These are phyloP conservation scores for Cerastis leucographa DNA, from an alignment of 2,888 invertebrate species.

Conservation along the genomic window DNA sequence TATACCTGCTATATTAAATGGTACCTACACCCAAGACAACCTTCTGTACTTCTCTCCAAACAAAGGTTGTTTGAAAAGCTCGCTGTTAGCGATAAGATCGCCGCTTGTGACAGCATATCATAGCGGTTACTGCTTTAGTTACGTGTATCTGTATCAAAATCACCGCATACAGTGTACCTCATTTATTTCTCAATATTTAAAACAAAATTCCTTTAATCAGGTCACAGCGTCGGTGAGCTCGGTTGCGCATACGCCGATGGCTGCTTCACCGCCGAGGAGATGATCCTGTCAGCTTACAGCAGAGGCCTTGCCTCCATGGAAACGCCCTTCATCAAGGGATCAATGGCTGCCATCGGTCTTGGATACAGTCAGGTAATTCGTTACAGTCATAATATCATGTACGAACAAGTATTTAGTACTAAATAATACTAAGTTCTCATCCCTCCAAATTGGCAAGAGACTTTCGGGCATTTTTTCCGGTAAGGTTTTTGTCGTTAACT, in stretches of 20 bases:
- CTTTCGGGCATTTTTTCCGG: background rate
- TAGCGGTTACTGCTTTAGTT: too few species aligned
- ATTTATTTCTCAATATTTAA: background rate
- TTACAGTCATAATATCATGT: background rate
- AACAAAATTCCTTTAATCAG: slow-evolving; percentile 77
- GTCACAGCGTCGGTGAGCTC: slow-evolving; percentile 98
- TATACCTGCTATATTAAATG: too few species aligned
- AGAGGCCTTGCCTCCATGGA: slow-evolving; percentile 94
- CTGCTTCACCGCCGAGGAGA: slow-evolving; percentile 96
- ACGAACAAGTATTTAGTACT: too few species aligned
- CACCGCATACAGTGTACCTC: background rate
- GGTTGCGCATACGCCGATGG: slow-evolving; percentile 99
- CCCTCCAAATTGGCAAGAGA: background rate
- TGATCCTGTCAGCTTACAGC: slow-evolving; percentile 96
- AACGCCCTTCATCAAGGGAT: slow-evolving; percentile 93
- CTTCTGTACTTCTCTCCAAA: too few species aligned
- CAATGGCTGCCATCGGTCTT: slow-evolving; percentile 97
- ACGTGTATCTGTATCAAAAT: background rate
- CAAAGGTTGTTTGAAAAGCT: too few species aligned
- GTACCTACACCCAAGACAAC: too few species aligned
- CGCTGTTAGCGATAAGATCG: too few species aligned
- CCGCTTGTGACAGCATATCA: too few species aligned
- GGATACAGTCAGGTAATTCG: slow-evolving; percentile 89
- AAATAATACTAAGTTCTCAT: background rate
- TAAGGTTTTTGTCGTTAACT: background rate